These are phyloP conservation scores for Siphamia tubifer DNA, from an alignment of 2,113 vertebrate genomes.

Conservation along the genomic window DNA sequence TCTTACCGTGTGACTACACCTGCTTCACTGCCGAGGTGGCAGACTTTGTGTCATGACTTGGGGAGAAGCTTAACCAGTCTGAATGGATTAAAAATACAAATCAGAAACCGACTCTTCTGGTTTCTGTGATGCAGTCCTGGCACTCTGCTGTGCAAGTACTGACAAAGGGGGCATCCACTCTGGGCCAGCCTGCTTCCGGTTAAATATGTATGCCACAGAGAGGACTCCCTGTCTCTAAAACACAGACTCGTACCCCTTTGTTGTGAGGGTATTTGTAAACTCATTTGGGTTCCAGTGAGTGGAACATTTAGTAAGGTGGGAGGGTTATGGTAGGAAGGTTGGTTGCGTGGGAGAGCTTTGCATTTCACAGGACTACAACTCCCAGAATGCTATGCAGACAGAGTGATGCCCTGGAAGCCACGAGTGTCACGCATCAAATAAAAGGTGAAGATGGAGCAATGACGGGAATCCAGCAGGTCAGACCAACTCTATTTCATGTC, in stretches of 20 bases:
- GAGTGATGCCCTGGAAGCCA: constrained; percentile 73
- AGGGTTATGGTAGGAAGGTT: constrained; percentile 73
- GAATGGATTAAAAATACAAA: constrained; percentile 64
- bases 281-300: constrained; percentile 73
- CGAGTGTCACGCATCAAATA: constrained; percentile 83
- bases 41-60: constrained; percentile 75
- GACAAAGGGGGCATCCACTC: constrained; percentile 70
- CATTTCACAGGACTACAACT: constrained; percentile 93
- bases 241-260: constrained; percentile 57
- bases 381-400: constrained; percentile 78
- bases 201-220: constrained; percentile 61
- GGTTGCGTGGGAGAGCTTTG: constrained; percentile 96
- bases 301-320: constrained; percentile 78
- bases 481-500: constrained; percentile 94
- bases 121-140: constrained; percentile 64
- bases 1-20: constrained; percentile 81
- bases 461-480: constrained; percentile 98
- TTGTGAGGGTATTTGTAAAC: constrained; percentile 59
- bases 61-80: constrained; percentile 68
- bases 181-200: constrained; percentile 71
- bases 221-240: constrained; percentile 51
- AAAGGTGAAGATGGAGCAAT: constrained; percentile 92
- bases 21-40: constrained; percentile 58
- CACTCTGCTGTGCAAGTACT: constrained; percentile 49
- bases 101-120: constrained; percentile 69